Evolutionary conservation across 2,797 vertebrate genomes (phyloP), one percentile per base, ranked within the genome.

Genomic region (Rallus crepitans): DNA sequence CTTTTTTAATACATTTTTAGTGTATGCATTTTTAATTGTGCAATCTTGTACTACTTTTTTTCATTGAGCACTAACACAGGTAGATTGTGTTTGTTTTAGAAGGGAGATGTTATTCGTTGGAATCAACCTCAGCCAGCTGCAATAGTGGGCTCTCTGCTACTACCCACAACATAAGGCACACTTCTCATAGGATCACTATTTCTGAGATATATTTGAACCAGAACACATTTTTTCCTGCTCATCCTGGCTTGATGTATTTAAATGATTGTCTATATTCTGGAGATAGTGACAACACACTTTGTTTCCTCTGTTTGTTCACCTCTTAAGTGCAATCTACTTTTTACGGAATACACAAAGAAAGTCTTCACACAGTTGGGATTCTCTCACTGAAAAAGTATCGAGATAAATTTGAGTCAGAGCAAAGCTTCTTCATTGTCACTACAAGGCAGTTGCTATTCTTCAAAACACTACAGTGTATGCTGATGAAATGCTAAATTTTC

Each of bases 341-440:
- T 10, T 24, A 8, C 10, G 39, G 77, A 53, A 40, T 40, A 68
- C 27, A 53, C n/a, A 77, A 64, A 37, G 2, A 18, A 73, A 70
- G 16, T 85, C 93, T 89, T 71, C 37, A 50, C 37, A 55, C 24
- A 50, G 21, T 17, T 84, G 18, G 11, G 59, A 84, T 86, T 92
- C 4, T 1, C 11, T 90, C 20, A 50, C 23, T 72, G 66, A 65
- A 75, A 84, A 80, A 37, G 0, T 31, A 56, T 15, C 53, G 27
- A 65, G 40, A 64, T 15, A 71, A 81, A 82, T 81, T 56, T 78
- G 18, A 83, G 40, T 9, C 20, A 61, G 35, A 68, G 8, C 10
- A 90, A 89, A 89, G 35, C 60, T 79, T 56, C 71, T 45, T 52
- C 31, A 15, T 12, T 92, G 48, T 64, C 65, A 69, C 33, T 83